A percentile compares a stretch with the other conserved stretches of the same genome.
Conservation (phyloP, 2,888 invertebrate species). For the Luffia ferchaultella region DNA sequence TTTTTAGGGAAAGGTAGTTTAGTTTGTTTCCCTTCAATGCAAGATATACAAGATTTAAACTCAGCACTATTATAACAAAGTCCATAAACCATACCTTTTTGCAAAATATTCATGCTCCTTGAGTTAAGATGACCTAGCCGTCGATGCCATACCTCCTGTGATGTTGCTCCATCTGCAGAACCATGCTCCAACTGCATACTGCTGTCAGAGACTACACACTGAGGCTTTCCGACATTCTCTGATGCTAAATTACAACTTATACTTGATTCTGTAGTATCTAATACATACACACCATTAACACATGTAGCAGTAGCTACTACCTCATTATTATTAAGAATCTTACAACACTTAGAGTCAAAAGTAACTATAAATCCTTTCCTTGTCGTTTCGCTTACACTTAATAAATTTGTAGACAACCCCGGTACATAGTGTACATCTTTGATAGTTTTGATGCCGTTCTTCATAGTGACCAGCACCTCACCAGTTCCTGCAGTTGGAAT, state of each 20-base stretch:
- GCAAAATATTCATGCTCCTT: constrained; percentile 11
- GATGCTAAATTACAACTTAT: neutral
- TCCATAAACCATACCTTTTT: constrained; percentile 12
- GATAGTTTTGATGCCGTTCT: neutral
- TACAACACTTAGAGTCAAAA: constrained; percentile 8
- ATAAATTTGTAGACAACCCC: constrained; percentile 9
- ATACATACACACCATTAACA: constrained; percentile 10
- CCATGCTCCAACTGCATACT: neutral
- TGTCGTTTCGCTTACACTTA: constrained; percentile 11
- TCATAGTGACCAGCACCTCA: neutral
- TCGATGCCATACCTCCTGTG: constrained; percentile 12
- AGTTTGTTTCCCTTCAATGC: too few species aligned
- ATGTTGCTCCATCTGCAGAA: neutral
- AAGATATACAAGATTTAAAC: too few species aligned
- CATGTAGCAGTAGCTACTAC: constrained; percentile 9
- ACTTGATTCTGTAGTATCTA: constrained; percentile 7
- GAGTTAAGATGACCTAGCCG: constrained; percentile 12
- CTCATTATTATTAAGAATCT: constrained; percentile 8
- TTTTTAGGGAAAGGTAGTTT: too few species aligned
- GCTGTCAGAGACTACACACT: neutral
- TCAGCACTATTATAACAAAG: too few species aligned
- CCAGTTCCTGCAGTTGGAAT: neutral
- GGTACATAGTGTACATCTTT: constrained; percentile 10
- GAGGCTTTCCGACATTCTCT: neutral
- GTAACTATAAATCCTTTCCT: constrained; percentile 9